Conservation (phyloP, 2,113 vertebrate species). For the Poecilia latipinna region DNA sequence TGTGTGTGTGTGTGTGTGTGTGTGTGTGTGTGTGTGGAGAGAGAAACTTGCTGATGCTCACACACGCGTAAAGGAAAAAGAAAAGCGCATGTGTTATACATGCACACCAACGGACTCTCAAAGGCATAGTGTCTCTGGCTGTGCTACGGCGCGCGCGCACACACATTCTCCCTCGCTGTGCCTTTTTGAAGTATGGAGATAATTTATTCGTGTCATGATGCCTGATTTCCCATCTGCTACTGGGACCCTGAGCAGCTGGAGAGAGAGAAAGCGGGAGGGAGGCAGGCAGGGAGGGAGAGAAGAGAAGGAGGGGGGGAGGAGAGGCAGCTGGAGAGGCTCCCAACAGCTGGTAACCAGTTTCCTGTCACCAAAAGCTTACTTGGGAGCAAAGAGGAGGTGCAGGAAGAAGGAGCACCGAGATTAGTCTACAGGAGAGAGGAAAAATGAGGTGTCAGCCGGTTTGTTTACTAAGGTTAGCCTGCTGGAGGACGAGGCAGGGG, state of each 20-base stretch:
- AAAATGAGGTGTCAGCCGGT: slow-evolving; percentile 64
- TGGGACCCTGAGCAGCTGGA: slow-evolving; percentile 82
- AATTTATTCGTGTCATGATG: slow-evolving; percentile 85
- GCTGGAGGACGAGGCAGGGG: slow-evolving; percentile 37
- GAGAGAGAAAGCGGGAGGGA: slow-evolving; percentile 54
- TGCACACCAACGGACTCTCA: slow-evolving; percentile 46
- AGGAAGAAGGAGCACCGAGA: slow-evolving; percentile 36
- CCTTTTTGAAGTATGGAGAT: slow-evolving; percentile 82
- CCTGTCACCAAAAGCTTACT: slow-evolving; percentile 76
- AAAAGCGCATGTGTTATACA: slow-evolving; percentile 23
- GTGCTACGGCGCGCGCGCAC: slow-evolving; percentile 48
- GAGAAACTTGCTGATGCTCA: slow-evolving; percentile 67
- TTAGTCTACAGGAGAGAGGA: slow-evolving; percentile 50
- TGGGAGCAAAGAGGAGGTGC: slow-evolving; percentile 57
- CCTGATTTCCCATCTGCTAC: slow-evolving; percentile 83
- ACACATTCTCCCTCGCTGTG: slow-evolving; percentile 54
- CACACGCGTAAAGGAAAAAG: slow-evolving; percentile 7
- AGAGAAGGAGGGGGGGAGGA: slow-evolving; percentile 55
- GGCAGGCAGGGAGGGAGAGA: slow-evolving; percentile 49
- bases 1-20: not conserved
- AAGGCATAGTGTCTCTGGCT: slow-evolving; percentile 50
- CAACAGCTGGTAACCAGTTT: slow-evolving; percentile 80
- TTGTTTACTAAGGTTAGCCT: slow-evolving; percentile 65
- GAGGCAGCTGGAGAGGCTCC: slow-evolving; percentile 75
- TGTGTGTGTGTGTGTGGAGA: slow-evolving; percentile 27